These are phyloP conservation scores for Calephelis perditalis DNA, from an alignment of 2,888 invertebrate species.

Conservation along the genomic window DNA sequence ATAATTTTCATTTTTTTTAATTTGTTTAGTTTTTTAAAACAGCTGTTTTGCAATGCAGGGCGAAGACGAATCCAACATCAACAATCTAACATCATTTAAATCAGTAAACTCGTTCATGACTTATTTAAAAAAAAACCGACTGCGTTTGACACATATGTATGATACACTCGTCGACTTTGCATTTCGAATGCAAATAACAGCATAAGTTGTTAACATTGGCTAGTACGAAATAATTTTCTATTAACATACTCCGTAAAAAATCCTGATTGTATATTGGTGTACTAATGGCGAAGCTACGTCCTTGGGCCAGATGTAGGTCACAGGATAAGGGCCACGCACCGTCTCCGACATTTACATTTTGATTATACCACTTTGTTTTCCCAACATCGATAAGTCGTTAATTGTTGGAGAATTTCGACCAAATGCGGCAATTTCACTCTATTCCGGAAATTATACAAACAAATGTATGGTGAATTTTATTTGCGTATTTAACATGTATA, in stretches of 20 bases:
- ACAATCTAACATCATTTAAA: too few species aligned
- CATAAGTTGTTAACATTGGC: too few species aligned
- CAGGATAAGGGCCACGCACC: constrained; percentile 57
- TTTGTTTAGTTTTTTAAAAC: too few species aligned
- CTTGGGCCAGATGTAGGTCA: constrained; percentile 70
- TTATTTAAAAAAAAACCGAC: too few species aligned
- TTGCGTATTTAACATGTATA: constrained; percentile 23
- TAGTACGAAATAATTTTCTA: neutral
- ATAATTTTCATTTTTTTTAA: too few species aligned
- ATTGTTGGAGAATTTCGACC: constrained; percentile 55
- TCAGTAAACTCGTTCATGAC: too few species aligned
- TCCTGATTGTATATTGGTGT: constrained; percentile 3
- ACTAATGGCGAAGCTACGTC: constrained; percentile 50
- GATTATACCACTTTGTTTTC: constrained; percentile 56
- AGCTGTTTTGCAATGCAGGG: too few species aligned
- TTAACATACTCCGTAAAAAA: neutral
- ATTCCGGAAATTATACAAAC: constrained; percentile 43
- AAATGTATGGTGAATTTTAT: constrained; percentile 32
- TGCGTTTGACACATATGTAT: too few species aligned
- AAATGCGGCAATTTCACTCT: constrained; percentile 30
- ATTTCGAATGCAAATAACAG: too few species aligned
- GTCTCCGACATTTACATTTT: constrained; percentile 65
- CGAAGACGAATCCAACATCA: too few species aligned
- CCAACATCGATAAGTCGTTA: constrained; percentile 50
- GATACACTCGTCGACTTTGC: too few species aligned